Conservation (phyloP, 2,797 vertebrate genomes). For the Cyclopterus lumpus region DNA sequence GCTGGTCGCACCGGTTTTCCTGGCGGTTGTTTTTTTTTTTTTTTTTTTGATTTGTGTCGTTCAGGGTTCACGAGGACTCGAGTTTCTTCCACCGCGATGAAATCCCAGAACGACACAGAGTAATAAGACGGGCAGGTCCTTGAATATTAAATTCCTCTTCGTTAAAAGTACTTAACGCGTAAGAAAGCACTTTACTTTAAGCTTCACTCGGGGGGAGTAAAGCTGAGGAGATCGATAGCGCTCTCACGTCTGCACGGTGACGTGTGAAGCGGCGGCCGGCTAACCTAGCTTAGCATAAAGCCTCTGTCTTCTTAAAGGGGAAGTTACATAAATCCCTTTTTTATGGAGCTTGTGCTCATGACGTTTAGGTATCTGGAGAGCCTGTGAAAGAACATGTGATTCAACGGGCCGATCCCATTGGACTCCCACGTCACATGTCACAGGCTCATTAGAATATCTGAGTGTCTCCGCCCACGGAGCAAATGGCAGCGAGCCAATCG, state of each 20-base stretch:
- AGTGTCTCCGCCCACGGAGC: too few relatives aligned
- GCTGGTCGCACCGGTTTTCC: constrained; percentile 45
- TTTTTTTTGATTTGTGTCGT: not conserved
- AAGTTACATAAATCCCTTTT: too few relatives aligned
- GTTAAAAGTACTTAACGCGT: not conserved
- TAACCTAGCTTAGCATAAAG: not conserved
- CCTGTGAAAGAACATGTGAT: too few relatives aligned
- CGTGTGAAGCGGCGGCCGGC: not conserved
- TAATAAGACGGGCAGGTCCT: not conserved
- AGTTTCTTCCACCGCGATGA: not conserved
- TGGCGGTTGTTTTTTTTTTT: too few relatives aligned
- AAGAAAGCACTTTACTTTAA: not conserved
- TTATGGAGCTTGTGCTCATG: too few relatives aligned
- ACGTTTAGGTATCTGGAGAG: too few relatives aligned
- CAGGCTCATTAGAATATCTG: too few relatives aligned
- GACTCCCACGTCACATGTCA: too few relatives aligned
- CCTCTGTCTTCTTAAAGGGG: too few relatives aligned
- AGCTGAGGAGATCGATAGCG: not conserved
- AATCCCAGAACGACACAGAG: not conserved
- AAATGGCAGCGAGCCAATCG: too few relatives aligned
- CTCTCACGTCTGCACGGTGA: not conserved
- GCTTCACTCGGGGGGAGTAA: not conserved
- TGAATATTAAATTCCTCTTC: not conserved
- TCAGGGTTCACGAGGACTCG: not conserved
- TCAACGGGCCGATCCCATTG: too few relatives aligned